A percentile compares a stretch with the other conserved stretches of the same genome.
These are phyloP conservation scores for Drosophila nigromelanica DNA, from an alignment of 1,140 invertebrate species.

Conservation along the genomic window DNA sequence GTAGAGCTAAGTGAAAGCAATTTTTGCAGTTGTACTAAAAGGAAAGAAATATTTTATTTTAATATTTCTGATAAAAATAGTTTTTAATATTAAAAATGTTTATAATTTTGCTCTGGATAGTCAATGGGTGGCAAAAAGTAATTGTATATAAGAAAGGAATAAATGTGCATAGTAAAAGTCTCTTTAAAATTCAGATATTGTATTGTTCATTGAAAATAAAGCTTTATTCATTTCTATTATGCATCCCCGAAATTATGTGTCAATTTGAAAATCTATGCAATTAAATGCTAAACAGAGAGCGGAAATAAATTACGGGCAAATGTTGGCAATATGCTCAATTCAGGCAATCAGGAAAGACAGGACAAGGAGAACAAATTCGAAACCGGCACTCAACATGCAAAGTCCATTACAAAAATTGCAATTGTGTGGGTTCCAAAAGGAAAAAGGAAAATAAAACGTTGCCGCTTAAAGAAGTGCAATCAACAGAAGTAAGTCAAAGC, in stretches of 20 bases:
- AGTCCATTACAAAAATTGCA: conserved; percentile 74
- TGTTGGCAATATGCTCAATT: conserved; percentile 42
- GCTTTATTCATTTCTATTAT: neutral
- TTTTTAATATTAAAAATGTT: too few relatives aligned
- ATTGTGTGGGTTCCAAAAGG: conserved; percentile 46
- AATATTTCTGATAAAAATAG: neutral
- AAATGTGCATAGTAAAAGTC: too few relatives aligned
- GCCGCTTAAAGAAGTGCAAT: conserved; percentile 78
- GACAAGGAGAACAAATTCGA: conserved; percentile 20
- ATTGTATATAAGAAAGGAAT: too few relatives aligned
- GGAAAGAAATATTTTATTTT: conserved; percentile 14
- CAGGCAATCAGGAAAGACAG: conserved; percentile 25
- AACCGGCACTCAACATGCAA: conserved; percentile 68
- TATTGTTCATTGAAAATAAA: too few relatives aligned
- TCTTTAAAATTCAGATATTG: too few relatives aligned
- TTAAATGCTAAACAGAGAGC: conserved; percentile 57
- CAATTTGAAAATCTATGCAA: conserved; percentile 53
- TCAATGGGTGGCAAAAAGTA: too few relatives aligned
- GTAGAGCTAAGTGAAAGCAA: conserved; percentile 26
- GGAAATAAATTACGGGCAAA: conserved; percentile 59
- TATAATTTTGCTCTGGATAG: too few relatives aligned
- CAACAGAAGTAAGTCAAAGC: conserved; percentile 72
- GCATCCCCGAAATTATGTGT: conserved; percentile 27
- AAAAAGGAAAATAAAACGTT: conserved; percentile 43
- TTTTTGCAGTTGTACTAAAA: conserved; percentile 18